A percentile compares a stretch with the other conserved stretches of the same genome.
Evolutionary conservation across 2,797 vertebrate species (phyloP).

Genomic region (Lutjanus campechanus): DNA sequence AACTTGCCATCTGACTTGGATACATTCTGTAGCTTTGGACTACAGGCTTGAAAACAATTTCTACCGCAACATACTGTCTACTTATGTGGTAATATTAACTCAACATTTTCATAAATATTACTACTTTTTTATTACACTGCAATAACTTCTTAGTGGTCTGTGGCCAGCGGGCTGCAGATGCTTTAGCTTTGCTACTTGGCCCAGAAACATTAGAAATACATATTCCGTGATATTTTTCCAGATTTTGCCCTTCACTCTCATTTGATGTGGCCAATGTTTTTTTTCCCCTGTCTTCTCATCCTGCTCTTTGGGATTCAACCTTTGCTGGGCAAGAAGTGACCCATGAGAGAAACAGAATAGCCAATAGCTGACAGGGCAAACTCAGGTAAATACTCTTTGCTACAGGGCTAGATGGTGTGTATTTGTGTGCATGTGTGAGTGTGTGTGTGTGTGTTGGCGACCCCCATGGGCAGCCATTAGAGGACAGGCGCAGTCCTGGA

Average conservation of each 20-base stretch:
- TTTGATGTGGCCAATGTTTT: conserved; percentile 11
- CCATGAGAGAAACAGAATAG: conserved; percentile 27
- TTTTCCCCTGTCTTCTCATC: not conserved
- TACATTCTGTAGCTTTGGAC: not conserved
- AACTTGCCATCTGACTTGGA: conserved; percentile 5
- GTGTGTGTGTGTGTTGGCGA: conserved; percentile 9
- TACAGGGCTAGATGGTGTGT: conserved; percentile 1
- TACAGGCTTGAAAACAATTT: not conserved
- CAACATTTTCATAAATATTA: not conserved
- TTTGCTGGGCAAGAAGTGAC: conserved; percentile 36
- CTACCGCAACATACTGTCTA: not conserved
- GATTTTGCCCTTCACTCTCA: conserved; percentile 13
- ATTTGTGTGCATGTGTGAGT: conserved; percentile 11
- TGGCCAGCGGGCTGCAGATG: no score
- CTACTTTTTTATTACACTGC: no score
- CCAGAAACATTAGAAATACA: not conserved
- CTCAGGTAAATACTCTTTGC: conserved; percentile 40
- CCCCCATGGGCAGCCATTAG: conserved; percentile 41
- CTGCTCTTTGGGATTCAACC: conserved; percentile 26
- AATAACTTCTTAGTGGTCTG: no score
- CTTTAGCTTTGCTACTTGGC: not conserved
- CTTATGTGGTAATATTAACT: not conserved
- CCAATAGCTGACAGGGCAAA: conserved; percentile 32
- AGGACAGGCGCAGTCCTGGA: conserved; percentile 27
- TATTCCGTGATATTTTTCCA: conserved; percentile 4